Evolutionary conservation across 1,140 invertebrate genomes (phyloP).

Genomic region (Macrobrachium rosenbergii): DNA sequence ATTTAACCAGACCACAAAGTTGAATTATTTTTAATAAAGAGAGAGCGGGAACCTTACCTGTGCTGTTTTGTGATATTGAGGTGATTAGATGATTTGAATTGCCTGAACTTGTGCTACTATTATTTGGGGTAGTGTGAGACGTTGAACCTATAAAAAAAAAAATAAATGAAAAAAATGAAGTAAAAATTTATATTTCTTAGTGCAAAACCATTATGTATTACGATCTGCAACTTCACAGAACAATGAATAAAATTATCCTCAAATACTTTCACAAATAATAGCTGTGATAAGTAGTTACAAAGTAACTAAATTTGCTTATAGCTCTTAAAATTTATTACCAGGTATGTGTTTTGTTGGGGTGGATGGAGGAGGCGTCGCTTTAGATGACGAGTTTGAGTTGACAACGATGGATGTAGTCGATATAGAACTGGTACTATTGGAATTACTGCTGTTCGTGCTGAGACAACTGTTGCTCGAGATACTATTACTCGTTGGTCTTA

Average conservation of each 20-base stretch:
- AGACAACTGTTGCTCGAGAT: slow-evolving; percentile 51
- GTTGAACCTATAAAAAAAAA: slow-evolving; percentile 57
- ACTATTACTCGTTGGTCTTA: slow-evolving; percentile 77
- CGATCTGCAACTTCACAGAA: too few species aligned
- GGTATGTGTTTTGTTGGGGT: slow-evolving; percentile 67
- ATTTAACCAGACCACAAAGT: too few species aligned
- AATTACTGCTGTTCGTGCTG: slow-evolving; percentile 44
- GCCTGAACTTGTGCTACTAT: slow-evolving; percentile 75
- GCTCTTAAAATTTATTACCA: slow-evolving; percentile 45
- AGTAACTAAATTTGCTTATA: too few species aligned
- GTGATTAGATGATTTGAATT: slow-evolving; percentile 73
- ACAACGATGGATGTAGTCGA: slow-evolving; percentile 61
- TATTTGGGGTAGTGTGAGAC: slow-evolving; percentile 73
- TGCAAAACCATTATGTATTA: too few species aligned
- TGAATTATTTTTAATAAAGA: too few species aligned
- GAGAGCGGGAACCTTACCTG: slow-evolving; percentile 26
- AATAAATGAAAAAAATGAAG: background rate
- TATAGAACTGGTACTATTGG: slow-evolving; percentile 51
- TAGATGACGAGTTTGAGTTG: slow-evolving; percentile 62
- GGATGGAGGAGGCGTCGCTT: slow-evolving; percentile 65
- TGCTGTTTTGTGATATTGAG: slow-evolving; percentile 64
- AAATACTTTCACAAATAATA: too few species aligned
- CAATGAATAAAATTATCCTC: too few species aligned
- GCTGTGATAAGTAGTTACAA: too few species aligned
- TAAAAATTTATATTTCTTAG: too few species aligned